Base-by-base conservation (phyloP, 92 coral and sea anemone genomes). In the Anthopleura xanthogrammica region DNA sequence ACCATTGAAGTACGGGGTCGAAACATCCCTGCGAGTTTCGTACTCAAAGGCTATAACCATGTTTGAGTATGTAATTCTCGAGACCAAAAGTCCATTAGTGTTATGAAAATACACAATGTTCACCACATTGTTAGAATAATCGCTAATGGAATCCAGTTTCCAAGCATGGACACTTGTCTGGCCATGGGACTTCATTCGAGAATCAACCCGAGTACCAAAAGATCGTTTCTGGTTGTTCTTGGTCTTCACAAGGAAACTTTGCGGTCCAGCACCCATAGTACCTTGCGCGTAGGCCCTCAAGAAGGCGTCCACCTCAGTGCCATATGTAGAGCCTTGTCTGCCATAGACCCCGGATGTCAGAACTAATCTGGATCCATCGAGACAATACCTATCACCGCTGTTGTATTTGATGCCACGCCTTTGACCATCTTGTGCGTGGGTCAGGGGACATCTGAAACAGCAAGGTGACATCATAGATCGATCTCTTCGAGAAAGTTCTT, bases 341-440 rank as follows among this genome's bases (percentile, higher is more conserved):
- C 85, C 89, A 75, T 86, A 86, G 8, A 62, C 22, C 1, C 89
- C 89, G 12, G 85, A 80, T 41, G 84, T 81, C 80, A 77, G 68
- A 17, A 86, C 85, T 20, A 86, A 52, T 40, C 82, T 81, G 76
- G 83, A 82, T 62, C 89, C 85, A 65, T 86, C 89, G 9, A 80
- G 58, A 79, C 89, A 86, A 42, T 58, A 86, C 13, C 85, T 74
- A 57, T 86, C 89, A 24, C 77, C 71, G 56, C 29, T 52, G 68
- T 86, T 76, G 24, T 80, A 76, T 16, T 81, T 42, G 22, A 86
- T 66, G 13, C 85, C 85, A 16, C 81, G 77, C n/a, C 50, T 41
- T 29, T 36, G 46, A 12, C 85, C 85, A 75, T 86, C 89, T 65
- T 86, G 85, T 12, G 85, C 89, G 20, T 58, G 58, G 24, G 77